Conservation (phyloP, 2,113 vertebrate species). For the Heterotilapia buettikoferi region DNA sequence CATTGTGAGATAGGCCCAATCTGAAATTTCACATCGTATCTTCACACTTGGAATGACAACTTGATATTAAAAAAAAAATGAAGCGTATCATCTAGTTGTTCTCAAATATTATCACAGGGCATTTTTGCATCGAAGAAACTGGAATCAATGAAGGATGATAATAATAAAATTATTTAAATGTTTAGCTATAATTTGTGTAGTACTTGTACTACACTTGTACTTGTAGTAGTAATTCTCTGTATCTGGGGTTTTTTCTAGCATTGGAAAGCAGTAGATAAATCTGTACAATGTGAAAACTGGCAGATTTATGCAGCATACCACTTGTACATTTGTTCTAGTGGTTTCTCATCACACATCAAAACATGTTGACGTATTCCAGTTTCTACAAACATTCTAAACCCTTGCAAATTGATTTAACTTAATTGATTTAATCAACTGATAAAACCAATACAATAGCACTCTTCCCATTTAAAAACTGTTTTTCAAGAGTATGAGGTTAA, state of each 20-base stretch:
- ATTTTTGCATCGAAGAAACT: neutral
- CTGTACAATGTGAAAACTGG: accelerated
- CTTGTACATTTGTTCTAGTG: neutral
- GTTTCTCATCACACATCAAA: neutral
- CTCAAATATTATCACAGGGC: neutral
- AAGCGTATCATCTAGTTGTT: neutral
- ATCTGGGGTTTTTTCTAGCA: accelerated
- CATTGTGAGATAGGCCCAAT: neutral
- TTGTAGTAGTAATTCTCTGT: neutral
- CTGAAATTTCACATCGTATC: neutral
- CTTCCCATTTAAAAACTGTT: neutral
- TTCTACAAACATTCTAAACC: neutral
- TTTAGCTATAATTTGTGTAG: accelerated
- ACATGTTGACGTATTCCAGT: neutral
- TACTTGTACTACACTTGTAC: neutral
- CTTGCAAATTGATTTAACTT: neutral
- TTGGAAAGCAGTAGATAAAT: neutral
- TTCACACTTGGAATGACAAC: neutral
- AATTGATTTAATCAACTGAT: accelerated
- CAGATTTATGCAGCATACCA: neutral
- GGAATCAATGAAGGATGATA: neutral
- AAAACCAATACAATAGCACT: neutral
- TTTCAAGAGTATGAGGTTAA: neutral
- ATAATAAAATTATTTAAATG: neutral
- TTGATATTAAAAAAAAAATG: accelerated